A percentile compares a stretch with the other conserved stretches of the same genome.
Conservation (phyloP, 2,888 invertebrate species). For the Mellilla xanthometata region DNA sequence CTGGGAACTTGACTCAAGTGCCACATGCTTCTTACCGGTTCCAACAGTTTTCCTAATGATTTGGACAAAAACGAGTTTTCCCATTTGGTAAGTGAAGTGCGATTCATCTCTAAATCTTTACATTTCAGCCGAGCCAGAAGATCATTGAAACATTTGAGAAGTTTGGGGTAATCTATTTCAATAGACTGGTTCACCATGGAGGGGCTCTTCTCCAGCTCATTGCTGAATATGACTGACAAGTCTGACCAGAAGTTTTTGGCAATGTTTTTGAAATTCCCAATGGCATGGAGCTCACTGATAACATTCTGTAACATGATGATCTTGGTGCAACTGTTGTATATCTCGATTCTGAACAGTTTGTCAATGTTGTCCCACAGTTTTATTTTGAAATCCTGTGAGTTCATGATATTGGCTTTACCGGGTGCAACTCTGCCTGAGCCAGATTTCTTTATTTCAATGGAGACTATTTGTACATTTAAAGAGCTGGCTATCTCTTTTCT, state of each 20-base stretch:
- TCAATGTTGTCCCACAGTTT: slow-evolving; percentile 95
- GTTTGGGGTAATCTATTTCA: slow-evolving; percentile 93
- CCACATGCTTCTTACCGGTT: slow-evolving; percentile 93
- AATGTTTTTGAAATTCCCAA: slow-evolving; percentile 74
- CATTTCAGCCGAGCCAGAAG: slow-evolving; percentile 87
- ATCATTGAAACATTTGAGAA: slow-evolving; percentile 91
- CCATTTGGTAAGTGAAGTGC: slow-evolving; percentile 85
- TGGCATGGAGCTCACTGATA: slow-evolving; percentile 73
- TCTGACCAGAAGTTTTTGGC: slow-evolving; percentile 84
- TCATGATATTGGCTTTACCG: slow-evolving; percentile 77
- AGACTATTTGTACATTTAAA: slow-evolving; percentile 75
- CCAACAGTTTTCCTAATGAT: slow-evolving; percentile 91
- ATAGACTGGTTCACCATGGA: slow-evolving; percentile 89
- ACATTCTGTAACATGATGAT: slow-evolving; percentile 81
- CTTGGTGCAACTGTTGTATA: slow-evolving; percentile 88
- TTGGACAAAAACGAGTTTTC: slow-evolving; percentile 93
- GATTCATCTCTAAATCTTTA: slow-evolving; percentile 82
- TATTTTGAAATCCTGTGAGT: slow-evolving; percentile 77
- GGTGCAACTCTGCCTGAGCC: slow-evolving; percentile 69
- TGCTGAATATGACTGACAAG: slow-evolving; percentile 65
- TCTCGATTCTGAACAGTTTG: slow-evolving; percentile 89
- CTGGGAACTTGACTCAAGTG: slow-evolving; percentile 86
- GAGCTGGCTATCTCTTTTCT: slow-evolving; percentile 75
- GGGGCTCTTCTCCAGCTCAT: slow-evolving; percentile 79
- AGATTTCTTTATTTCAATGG: slow-evolving; percentile 68